Percentiles rank a stretch among this genome's conserved stretches.
Conservation (phyloP, 1,140 invertebrate species). For the Harpegnathos saltator region DNA sequence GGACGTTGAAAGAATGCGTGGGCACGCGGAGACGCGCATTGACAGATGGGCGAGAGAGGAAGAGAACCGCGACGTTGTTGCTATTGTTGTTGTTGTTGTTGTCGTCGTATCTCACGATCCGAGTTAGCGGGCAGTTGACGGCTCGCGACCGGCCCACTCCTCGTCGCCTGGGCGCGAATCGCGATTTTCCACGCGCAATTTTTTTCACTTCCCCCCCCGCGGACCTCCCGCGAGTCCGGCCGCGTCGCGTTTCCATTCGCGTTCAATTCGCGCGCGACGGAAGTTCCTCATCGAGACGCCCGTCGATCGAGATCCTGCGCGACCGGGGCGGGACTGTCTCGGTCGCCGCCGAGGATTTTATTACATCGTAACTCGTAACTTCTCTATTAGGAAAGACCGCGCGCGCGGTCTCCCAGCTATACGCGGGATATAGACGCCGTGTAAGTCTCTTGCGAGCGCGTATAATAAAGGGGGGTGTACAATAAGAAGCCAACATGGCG, state of each 20-base stretch:
- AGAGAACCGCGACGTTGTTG: background rate
- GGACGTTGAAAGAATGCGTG: constrained; percentile 61
- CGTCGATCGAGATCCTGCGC: no score
- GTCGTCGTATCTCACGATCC: constrained; percentile 62
- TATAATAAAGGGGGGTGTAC: constrained; percentile 17
- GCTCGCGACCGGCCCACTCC: constrained; percentile 47
- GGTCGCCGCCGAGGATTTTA: background rate
- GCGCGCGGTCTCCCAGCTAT: constrained; percentile 31
- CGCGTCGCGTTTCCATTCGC: no score
- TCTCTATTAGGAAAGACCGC: constrained; percentile 30
- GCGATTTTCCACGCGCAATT: no score
- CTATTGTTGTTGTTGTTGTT: no score
- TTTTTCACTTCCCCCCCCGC: no score
- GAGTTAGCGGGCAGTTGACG: constrained; percentile 60
- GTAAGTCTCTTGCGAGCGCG: constrained; percentile 33
- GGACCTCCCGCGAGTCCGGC: no score
- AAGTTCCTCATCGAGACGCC: background rate
- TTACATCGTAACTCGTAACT: constrained; percentile 13
- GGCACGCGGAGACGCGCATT: constrained; percentile 62
- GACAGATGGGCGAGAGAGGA: constrained; percentile 27
- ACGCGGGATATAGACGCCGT: background rate
- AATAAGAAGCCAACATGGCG: constrained; percentile 26
- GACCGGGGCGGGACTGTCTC: no score
- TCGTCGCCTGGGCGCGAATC: no score
- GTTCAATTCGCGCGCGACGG: background rate